Evolutionary conservation across 2,888 invertebrate species (phyloP), one percentile per base, ranked within the genome.

Genomic region (Ptilodon capucinus): DNA sequence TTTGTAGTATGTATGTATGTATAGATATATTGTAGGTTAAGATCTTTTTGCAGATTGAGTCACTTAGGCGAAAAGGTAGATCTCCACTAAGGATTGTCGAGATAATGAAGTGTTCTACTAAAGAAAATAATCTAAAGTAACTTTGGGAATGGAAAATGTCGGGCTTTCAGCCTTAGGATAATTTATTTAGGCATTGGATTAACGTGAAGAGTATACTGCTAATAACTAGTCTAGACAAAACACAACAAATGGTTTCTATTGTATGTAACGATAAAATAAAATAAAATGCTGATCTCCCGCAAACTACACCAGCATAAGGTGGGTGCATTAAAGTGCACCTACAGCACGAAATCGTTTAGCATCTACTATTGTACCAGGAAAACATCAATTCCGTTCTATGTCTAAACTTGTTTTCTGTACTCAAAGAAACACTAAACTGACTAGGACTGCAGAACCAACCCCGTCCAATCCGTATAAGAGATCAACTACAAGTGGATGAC

Each of bases 161-260:
- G 19, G 40, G 35, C 34, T 48, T 46, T 49, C 43, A 4, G 25
- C 40, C 48, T 43, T 36, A 51, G 41, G 13, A 19, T 42, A 39
- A 46, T 48, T 60, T 52, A 46, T 36, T 60, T 49, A 55, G 48
- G 59, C 18, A 34, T 36, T 25, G 40, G 19, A 55, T 55, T 59
- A 55, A 30, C 44, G 49, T 52, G 55, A 48, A 46, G 16, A 30
- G 23, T 42, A 47, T 30, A 41, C 44, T 43, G 16, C 42, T 48
- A 44, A 46, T 49, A 35, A 40, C 23, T 13, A 40, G 39, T 13
- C 34, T 28, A 4, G 0, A 28, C 28, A 7, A n/a, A n/a, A n/a
- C n/a, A n/a, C n/a, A n/a, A n/a, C n/a, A n/a, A n/a, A n/a, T n/a
- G n/a, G n/a, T n/a, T n/a, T n/a, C n/a, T n/a, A n/a, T n/a, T n/a